Percentiles rank a stretch among this genome's conserved stretches.
Conservation (phyloP, 2,888 invertebrate genomes). For the Cotesia congregata region DNA sequence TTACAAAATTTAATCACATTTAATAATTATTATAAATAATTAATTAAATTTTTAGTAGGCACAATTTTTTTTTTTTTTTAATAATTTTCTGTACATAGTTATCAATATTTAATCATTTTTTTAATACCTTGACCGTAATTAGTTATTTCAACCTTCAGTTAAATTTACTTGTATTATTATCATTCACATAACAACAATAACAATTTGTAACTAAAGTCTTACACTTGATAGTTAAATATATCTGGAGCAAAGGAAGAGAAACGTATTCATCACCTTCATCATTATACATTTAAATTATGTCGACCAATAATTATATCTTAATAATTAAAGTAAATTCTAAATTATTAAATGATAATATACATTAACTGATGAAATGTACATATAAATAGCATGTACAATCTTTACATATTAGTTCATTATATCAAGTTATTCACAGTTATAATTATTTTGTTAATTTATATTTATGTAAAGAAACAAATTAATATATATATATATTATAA, state of each 20-base stretch:
- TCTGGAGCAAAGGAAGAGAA: conserved; percentile 14
- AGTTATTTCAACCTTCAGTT: not conserved
- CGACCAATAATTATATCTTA: not conserved
- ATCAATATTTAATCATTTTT: conserved; percentile 43
- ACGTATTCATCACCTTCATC: not conserved
- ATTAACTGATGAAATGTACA: conserved; percentile 19
- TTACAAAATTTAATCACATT: conserved; percentile 14
- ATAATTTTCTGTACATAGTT: conserved; percentile 48
- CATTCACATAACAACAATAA: not conserved
- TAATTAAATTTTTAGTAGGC: conserved; percentile 55
- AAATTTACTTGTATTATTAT: not conserved
- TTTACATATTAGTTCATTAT: conserved; percentile 18
- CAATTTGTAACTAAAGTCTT: not conserved
- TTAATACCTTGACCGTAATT: conserved; percentile 42
- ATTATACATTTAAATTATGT: not conserved
- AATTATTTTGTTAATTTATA: not conserved
- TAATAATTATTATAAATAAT: conserved; percentile 57
- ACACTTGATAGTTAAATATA: conserved; percentile 11
- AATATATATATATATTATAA: not conserved
- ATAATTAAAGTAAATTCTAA: not conserved
- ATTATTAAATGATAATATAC: conserved; percentile 6
- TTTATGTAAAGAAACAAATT: not conserved
- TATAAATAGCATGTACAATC: conserved; percentile 35
- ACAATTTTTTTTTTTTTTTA: conserved; percentile 54
- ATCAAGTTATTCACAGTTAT: conserved; percentile 28